Conservation (phyloP, 1,140 invertebrate species). For the Ectropis grisescens region DNA sequence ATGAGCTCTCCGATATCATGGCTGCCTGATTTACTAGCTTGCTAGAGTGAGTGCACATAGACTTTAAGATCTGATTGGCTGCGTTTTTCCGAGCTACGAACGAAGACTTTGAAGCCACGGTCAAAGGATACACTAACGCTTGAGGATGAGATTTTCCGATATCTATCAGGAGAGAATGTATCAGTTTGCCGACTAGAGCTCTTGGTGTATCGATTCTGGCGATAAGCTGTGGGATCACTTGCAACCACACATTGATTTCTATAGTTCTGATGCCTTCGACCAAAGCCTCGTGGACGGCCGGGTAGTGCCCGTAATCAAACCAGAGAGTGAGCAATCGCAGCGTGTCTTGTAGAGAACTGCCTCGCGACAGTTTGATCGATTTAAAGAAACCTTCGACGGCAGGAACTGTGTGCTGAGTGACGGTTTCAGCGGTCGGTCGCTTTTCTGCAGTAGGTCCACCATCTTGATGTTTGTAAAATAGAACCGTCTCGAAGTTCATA, state of each 20-base stretch:
- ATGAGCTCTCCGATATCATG: constrained; percentile 96
- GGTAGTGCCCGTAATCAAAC: constrained; percentile 96
- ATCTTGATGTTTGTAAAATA: constrained; percentile 87
- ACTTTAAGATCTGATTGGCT: constrained; percentile 95
- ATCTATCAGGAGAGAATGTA: constrained; percentile 94
- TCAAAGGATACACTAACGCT: constrained; percentile 97
- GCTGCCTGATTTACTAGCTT: constrained; percentile 94
- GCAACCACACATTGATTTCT: constrained; percentile 98
- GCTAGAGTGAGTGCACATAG: constrained; percentile 94
- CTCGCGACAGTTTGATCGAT: constrained; percentile 92
- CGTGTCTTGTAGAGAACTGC: constrained; percentile 98
- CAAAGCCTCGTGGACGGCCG: constrained; percentile 94
- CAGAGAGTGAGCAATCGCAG: constrained; percentile 92
- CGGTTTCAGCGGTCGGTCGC: constrained; percentile 63
- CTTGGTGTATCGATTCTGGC: constrained; percentile 96
- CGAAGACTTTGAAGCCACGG: constrained; percentile 96
- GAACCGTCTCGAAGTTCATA: constrained; percentile 97
- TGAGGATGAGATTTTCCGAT: constrained; percentile 93
- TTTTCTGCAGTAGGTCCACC: constrained; percentile 25
- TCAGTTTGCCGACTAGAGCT: constrained; percentile 87
- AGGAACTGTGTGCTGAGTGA: constrained; percentile 88
- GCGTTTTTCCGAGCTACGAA: constrained; percentile 88
- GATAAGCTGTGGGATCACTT: constrained; percentile 99
- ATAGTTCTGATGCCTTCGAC: constrained; percentile 93
- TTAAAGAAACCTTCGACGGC: constrained; percentile 97